Base-by-base conservation (phyloP, 2,113 vertebrate species). In the Rattus rattus region DNA sequence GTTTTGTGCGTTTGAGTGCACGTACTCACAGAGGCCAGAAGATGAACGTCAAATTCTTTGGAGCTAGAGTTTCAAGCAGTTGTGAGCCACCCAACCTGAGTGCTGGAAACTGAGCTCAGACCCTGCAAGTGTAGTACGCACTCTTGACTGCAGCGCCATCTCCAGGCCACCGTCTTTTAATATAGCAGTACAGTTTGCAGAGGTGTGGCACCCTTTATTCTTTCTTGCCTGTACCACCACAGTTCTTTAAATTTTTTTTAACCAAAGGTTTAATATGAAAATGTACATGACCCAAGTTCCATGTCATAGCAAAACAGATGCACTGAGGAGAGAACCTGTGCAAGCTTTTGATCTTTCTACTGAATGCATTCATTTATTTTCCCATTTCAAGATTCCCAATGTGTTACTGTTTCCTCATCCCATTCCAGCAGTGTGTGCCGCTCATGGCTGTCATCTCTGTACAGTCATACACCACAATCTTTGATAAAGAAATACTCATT, bases 311-410 rank as follows among this genome's bases (percentile, higher is more conserved):
- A 88, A 88, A 88, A 80, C 63, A 88, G 63, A 54, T 7, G 39
- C 39, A 54, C 59, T 84, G 36, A 28, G 26, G 36, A 75, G 69
- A 26, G 33, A 77, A 65, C 54, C 54, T 33, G 22, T 47, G 47
- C 75, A 75, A 88, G 28, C 28, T 65, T n/a, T 95, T 92, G 43
- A 56, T 56, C 65, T 83, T 83, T 94, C 43, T 81, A 39, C 65
- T 56, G 36, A 88, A 20, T n/a, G 49, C 30, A 70, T 36, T 3
- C 33, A 33, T 92, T 79, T n/a, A 59, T 88, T 63, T 72, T 92
- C 12, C 81, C 36, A 30, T 72, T 92, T 30, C 28, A 65, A 83
- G 47, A 10, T 47, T 81, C 87, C 54, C 7, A 65, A 2, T 13
- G 8, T n/a, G 47, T 22, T 73, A 61, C 92, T 73, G 10, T 88